A percentile compares a stretch with the other conserved stretches of the same genome.
Conservation (phyloP, 2,113 vertebrate genomes). For the Cygnus buccinator region DNA sequence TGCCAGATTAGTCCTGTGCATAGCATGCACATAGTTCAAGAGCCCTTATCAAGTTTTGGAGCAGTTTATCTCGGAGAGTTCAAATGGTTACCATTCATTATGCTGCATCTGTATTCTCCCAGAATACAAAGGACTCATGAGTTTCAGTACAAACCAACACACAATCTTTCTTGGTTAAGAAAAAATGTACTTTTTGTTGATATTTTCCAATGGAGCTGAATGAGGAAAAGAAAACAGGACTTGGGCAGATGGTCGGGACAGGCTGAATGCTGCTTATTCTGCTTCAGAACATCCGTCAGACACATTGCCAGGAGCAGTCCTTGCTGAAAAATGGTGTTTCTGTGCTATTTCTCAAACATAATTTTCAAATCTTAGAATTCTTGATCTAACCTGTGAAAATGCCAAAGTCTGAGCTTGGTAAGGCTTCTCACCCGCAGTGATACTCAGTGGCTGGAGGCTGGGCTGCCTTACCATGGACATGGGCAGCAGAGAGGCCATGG, state of each 20-base stretch:
- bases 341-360: not conserved
- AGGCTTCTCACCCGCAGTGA: not conserved
- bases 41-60: slow-evolving; percentile 22
- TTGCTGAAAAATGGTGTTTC: not conserved
- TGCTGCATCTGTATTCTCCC: slow-evolving; percentile 5
- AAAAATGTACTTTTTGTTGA: slow-evolving; percentile 32
- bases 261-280: not conserved
- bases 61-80: slow-evolving; percentile 39
- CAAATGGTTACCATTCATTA: slow-evolving; percentile 13
- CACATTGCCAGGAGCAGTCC: slow-evolving; percentile 2
- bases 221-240: slow-evolving; percentile 23
- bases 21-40: slow-evolving; percentile 11
- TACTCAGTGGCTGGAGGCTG: fast-evolving
- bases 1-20: not conserved
- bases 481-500: not conserved
- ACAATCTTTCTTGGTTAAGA: slow-evolving; percentile 19
- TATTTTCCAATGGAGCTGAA: slow-evolving; percentile 31
- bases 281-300: slow-evolving; percentile 1
- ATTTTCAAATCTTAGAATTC: not conserved
- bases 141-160: not conserved
- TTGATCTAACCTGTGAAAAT: not conserved
- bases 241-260: slow-evolving; percentile 6
- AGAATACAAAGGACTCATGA: not conserved
- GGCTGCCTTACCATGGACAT: fast-evolving
- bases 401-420: not conserved